Evolutionary conservation across 2,888 invertebrate genomes (phyloP).

Genomic region (Drosophila infuscata): DNA sequence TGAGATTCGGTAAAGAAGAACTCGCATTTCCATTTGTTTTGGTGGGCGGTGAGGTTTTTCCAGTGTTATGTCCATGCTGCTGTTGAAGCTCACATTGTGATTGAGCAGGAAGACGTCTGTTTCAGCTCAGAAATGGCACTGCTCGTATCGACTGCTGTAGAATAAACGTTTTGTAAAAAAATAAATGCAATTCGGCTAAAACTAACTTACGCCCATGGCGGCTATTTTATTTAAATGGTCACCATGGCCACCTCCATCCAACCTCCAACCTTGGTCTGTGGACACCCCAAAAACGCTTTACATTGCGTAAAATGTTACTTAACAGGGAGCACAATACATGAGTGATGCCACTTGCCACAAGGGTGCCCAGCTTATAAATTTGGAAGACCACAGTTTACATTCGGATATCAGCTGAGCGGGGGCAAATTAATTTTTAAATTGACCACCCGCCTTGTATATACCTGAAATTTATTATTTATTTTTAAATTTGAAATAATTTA

Average conservation of each 20-base stretch:
- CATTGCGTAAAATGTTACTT: neutral
- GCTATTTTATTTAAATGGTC: constrained; percentile 10
- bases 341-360: neutral
- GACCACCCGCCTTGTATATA: neutral
- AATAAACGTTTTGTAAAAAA: neutral
- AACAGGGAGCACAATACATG: neutral
- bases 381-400: neutral
- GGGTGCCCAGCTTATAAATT: neutral
- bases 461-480: neutral
- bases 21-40: neutral
- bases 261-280: neutral
- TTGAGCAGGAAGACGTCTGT: constrained; percentile 53
- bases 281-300: neutral
- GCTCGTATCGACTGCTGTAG: constrained; percentile 20
- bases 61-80: constrained; percentile 40
- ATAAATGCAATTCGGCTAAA: neutral
- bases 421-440: neutral
- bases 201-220: constrained; percentile 54
- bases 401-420: constrained; percentile 6
- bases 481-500: neutral
- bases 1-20: constrained; percentile 22
- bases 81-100: constrained; percentile 62
- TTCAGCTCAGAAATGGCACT: constrained; percentile 33
- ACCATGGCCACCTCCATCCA: too few species aligned
- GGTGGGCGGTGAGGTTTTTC: neutral